Evolutionary conservation across 2,113 vertebrate genomes (phyloP).

Genomic region (Osmerus mordax): DNA sequence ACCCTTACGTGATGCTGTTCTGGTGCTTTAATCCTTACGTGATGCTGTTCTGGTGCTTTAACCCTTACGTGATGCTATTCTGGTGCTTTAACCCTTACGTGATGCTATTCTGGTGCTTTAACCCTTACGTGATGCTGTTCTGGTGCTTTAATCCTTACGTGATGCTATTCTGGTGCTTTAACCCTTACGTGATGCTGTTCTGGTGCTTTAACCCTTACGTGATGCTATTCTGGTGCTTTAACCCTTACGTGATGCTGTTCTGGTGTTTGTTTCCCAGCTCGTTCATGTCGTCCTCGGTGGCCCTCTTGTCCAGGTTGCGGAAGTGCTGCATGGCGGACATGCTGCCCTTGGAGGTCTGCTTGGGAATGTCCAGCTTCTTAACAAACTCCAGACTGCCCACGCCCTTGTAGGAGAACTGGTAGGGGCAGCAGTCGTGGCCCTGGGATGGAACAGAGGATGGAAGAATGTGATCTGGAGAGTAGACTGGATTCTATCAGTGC

Average conservation of each 20-base stretch:
- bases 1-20: no score
- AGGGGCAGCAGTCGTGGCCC: constrained; percentile 77
- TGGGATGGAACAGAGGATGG: constrained; percentile 21
- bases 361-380: constrained; percentile 70
- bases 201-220: no score
- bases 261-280: constrained; percentile 70
- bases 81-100: no score
- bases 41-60: no score
- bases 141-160: no score
- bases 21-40: no score
- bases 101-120: no score
- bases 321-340: constrained; percentile 78
- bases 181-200: no score
- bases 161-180: no score
- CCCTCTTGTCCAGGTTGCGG: constrained; percentile 76
- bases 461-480: not conserved
- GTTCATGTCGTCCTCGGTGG: constrained; percentile 63
- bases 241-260: constrained; percentile 62
- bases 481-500: not conserved
- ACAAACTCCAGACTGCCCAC: constrained; percentile 63
- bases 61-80: no score
- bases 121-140: no score
- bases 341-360: constrained; percentile 63
- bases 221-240: no score
- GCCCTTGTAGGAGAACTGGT: constrained; percentile 70